Conservation (phyloP, 2,797 vertebrate genomes). For the Gallinago nigripennis region DNA sequence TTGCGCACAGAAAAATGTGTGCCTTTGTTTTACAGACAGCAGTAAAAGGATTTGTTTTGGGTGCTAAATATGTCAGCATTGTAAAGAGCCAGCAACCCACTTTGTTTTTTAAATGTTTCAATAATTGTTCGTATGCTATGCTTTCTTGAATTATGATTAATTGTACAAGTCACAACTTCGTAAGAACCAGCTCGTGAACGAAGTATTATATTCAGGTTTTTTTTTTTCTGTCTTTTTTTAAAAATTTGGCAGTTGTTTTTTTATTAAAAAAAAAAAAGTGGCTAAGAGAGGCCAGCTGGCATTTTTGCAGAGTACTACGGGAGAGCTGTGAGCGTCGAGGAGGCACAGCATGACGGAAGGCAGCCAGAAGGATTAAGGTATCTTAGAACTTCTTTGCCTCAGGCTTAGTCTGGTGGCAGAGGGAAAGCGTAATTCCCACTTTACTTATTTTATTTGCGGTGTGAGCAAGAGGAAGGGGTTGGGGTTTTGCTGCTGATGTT, state of each 20-base stretch:
- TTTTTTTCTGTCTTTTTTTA: neutral
- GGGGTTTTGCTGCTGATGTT: neutral
- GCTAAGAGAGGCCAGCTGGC: conserved; percentile 28
- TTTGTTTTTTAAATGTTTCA: conserved; percentile 44
- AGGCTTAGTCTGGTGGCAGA: conserved; percentile 63
- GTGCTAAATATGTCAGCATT: conserved; percentile 40
- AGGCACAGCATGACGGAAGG: conserved; percentile 46
- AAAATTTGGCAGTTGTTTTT: neutral
- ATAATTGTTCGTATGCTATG: neutral
- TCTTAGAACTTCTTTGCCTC: conserved; percentile 67
- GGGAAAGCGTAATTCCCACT: conserved; percentile 34
- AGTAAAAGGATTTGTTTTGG: conserved; percentile 50
- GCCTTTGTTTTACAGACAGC: conserved; percentile 45
- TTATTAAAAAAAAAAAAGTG: neutral
- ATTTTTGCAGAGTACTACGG: conserved; percentile 18
- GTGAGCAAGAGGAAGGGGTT: neutral
- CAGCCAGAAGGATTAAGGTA: conserved; percentile 68
- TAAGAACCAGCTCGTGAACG: neutral
- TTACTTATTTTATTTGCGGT: conserved; percentile 8
- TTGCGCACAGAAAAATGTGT: neutral
- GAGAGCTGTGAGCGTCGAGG: conserved; percentile 8
- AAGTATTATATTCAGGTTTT: neutral
- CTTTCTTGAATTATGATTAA: conserved; percentile 22
- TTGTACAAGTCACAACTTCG: conserved; percentile 1
- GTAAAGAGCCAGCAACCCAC: conserved; percentile 26